Evolutionary conservation across 2,113 vertebrate species (phyloP), one percentile per base, ranked within the genome.

Genomic region (Eleginops maclovinus): DNA sequence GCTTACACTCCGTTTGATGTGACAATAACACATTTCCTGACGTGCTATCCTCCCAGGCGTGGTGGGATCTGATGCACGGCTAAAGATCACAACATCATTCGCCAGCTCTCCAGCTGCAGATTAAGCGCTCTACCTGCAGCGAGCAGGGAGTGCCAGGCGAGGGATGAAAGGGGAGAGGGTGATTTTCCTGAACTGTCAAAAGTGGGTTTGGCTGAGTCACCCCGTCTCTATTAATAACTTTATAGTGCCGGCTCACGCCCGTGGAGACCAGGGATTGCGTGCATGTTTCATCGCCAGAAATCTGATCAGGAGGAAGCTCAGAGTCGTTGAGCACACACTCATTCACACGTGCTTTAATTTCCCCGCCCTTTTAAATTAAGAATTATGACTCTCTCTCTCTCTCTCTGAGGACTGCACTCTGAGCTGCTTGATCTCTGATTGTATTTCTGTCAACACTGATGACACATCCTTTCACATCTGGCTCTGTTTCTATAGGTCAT

Each of bases 141-240:
- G 36, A 40, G 63, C 86, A 81, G 80, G 86, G 81, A 82, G 87
- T 86, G 85, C 82, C 87, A 84, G 69, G 49, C 31, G 74, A 67
- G 70, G 72, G 89, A 86, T 88, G 65, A 89, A 89, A 85, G 82
- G 81, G 75, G 81, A 87, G 86, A 79, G 74, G 83, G 88, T 83
- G 88, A 91, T 91, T 93, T 91, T 83, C 83, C 56, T 82, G 77
- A 86, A 83, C 81, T 88, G 82, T 85, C 87, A 90, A 74, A 85
- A 85, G 88, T 86, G 85, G 82, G 76, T 89, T 87, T 90, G 88
- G 79, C 81, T 74, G 84, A 84, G 75, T 88, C 81, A 81, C 79
- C 72, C 75, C 67, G 56, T 88, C 86, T 75, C 82, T 89, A 88
- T 91, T 89, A 90, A 88, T 88, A 87, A 64, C 17, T 87, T 90